Conservation (phyloP, 2,888 invertebrate species). For the Polydrusus tereticollis region DNA sequence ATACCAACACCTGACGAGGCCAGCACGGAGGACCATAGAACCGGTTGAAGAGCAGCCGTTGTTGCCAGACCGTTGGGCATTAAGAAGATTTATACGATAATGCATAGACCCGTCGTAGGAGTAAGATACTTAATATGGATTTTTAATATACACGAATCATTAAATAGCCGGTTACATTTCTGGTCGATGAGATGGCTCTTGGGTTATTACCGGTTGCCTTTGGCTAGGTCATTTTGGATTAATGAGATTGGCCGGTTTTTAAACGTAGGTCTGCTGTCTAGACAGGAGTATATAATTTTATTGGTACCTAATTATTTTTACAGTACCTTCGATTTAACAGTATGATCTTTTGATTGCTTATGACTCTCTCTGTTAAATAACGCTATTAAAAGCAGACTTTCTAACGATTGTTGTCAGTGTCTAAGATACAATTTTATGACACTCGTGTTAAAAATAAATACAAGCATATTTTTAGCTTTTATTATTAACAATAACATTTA, state of each 20-base stretch:
- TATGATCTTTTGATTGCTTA: too few relatives aligned
- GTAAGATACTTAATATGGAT: constrained; percentile 6
- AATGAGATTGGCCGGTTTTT: not conserved
- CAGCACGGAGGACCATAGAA: constrained; percentile 32
- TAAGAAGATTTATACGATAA: constrained; percentile 9
- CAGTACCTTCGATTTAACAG: too few relatives aligned
- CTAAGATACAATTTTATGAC: too few relatives aligned
- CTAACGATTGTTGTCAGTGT: too few relatives aligned
- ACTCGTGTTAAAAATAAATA: too few relatives aligned
- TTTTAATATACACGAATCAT: not conserved
- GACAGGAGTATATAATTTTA: too few relatives aligned
- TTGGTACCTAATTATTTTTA: too few relatives aligned
- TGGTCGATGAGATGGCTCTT: constrained; percentile 3
- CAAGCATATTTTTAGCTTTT: too few relatives aligned
- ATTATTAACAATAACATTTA: too few relatives aligned
- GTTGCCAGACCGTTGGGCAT: constrained; percentile 26
- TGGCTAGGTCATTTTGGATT: constrained; percentile 28
- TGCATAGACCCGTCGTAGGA: constrained; percentile 15
- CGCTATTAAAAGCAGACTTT: too few relatives aligned
- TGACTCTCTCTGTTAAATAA: too few relatives aligned
- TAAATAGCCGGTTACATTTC: constrained; percentile 13
- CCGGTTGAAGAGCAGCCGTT: constrained; percentile 30
- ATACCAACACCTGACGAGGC: constrained; percentile 38
- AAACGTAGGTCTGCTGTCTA: not conserved
- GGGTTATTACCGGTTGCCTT: constrained; percentile 15